A percentile compares a stretch with the other conserved stretches of the same genome.
Evolutionary conservation across 1,140 invertebrate genomes (phyloP).

Genomic region (Mamestra configurata): DNA sequence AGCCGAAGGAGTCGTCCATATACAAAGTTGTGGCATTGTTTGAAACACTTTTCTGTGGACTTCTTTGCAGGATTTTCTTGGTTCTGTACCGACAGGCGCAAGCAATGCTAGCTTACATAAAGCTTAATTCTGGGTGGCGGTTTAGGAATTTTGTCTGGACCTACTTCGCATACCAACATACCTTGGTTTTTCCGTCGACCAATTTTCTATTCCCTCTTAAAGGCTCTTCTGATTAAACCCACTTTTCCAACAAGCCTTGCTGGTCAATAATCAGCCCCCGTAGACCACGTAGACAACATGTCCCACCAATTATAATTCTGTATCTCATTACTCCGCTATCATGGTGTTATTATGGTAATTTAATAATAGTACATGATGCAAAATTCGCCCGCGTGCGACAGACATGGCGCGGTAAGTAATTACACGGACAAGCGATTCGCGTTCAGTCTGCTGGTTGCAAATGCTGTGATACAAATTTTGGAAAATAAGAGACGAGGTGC

Average conservation of each 20-base stretch:
- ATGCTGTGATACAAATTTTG: conserved; percentile 31
- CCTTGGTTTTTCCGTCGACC: no score
- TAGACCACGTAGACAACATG: conserved; percentile 4
- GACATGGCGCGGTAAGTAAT: conserved; percentile 30
- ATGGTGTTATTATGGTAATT: conserved; percentile 34
- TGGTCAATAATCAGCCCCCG: neutral
- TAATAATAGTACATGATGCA: conserved; percentile 30
- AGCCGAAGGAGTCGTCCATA: conserved; percentile 22
- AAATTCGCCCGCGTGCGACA: conserved; percentile 38
- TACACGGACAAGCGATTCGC: conserved; percentile 35
- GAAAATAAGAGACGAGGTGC: neutral
- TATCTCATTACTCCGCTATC: conserved; percentile 29
- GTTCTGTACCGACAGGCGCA: no score
- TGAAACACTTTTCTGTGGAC: neutral
- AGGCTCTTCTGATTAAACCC: neutral
- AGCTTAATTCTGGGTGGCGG: no score
- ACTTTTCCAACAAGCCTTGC: neutral
- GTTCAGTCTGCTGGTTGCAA: conserved; percentile 6
- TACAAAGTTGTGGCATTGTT: neutral
- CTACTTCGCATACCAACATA: no score
- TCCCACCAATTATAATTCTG: conserved; percentile 27
- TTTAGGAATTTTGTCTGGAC: no score
- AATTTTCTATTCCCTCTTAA: neutral
- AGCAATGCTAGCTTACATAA: no score
- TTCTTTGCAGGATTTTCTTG: neutral